These are phyloP conservation scores for Rhadina sibilatrix DNA, from an alignment of 2,113 vertebrate species.

Conservation along the genomic window DNA sequence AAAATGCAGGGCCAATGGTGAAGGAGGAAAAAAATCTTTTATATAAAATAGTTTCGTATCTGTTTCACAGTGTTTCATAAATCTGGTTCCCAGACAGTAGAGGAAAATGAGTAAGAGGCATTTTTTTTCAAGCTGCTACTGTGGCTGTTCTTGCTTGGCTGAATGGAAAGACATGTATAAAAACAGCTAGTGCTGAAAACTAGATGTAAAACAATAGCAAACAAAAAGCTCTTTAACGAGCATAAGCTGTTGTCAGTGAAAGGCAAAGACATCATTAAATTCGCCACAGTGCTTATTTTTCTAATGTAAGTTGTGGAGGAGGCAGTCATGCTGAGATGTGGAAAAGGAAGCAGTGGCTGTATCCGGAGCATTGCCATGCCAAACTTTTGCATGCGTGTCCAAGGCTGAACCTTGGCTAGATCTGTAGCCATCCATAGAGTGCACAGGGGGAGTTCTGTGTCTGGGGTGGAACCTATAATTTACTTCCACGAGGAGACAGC, in stretches of 20 bases:
- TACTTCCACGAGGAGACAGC: rapidly evolving
- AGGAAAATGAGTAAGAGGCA: constrained; percentile 24
- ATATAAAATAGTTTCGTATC: constrained; percentile 53
- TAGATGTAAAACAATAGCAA: constrained; percentile 31
- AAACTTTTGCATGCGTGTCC: not conserved
- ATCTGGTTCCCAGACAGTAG: constrained; percentile 27
- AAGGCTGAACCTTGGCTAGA: not conserved
- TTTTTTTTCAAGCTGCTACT: not conserved
- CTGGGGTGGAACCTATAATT: not conserved
- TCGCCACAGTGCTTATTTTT: constrained; percentile 13
- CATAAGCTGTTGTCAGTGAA: constrained; percentile 34
- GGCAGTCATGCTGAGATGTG: constrained; percentile 13
- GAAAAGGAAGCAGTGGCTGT: not conserved
- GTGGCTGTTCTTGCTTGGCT: not conserved
- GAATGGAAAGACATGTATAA: constrained; percentile 1
- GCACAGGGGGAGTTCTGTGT: not conserved
- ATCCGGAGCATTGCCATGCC: not conserved
- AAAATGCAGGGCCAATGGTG: not conserved
- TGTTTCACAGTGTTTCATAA: constrained; percentile 38
- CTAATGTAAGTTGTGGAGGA: not conserved
- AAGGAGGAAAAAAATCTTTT: constrained; percentile 8
- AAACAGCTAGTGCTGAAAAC: not conserved
- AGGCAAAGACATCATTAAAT: constrained; percentile 26
- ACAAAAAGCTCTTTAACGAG: constrained; percentile 11
- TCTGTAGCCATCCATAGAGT: not conserved